These are phyloP conservation scores for Macrochelys suwanniensis DNA, from an alignment of 2,797 vertebrate genomes.

Conservation along the genomic window DNA sequence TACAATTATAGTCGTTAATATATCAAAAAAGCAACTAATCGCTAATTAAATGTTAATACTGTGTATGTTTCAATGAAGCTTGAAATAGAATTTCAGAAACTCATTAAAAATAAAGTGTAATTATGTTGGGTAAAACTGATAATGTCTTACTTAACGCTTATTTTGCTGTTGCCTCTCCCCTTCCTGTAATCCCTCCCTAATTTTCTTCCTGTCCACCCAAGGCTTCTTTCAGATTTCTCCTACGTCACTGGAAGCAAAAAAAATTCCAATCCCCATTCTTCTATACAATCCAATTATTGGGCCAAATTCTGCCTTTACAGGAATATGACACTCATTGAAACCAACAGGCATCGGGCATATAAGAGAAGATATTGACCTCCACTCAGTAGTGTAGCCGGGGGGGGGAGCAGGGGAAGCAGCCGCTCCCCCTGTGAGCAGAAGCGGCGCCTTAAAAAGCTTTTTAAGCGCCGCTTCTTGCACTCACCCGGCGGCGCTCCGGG, in stretches of 20 bases:
- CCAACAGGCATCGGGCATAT: not conserved
- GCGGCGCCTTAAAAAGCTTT: too few relatives aligned
- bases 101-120: not conserved
- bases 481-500: too few relatives aligned
- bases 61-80: not conserved
- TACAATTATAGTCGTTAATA: not conserved
- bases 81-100: not conserved
- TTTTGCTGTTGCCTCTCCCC: not conserved
- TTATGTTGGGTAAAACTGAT: not conserved
- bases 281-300: not conserved
- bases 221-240: not conserved
- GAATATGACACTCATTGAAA: not conserved
- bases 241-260: not conserved
- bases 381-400: too few relatives aligned
- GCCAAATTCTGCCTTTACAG: not conserved
- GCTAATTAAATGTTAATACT: not conserved
- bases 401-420: too few relatives aligned
- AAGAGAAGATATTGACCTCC: not conserved
- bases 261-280: not conserved
- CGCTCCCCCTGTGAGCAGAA: too few relatives aligned
- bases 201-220: not conserved
- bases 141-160: not conserved
- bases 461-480: too few relatives aligned
- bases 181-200: not conserved
- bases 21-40: not conserved